Evolutionary conservation across 2,113 vertebrate species (phyloP), one percentile per base, ranked within the genome.

Genomic region (Channa maculata): DNA sequence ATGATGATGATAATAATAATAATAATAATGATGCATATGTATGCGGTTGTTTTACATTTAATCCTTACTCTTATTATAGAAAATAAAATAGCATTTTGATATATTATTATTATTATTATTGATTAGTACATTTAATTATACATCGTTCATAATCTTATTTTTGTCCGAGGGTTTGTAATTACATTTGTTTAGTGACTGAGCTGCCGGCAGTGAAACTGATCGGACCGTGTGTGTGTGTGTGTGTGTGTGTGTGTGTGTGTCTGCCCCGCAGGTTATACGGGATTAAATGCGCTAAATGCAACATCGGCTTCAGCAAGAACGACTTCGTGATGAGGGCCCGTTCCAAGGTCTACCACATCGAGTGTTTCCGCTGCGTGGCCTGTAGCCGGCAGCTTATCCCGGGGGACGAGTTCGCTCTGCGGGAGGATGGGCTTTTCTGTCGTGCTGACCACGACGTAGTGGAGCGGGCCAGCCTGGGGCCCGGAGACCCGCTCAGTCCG

Each of bases 311-410:
- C 96, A 98, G 97, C 92, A 99, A 98, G 94, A 99, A 98, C 67
- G 97, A 99, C 94, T 98, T 99, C 84, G 98, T 99, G 92, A 99
- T 99, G 98, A 92, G 97, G 60, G 97, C 97, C 68, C 97, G 98
- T 62, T 94, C 96, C 91, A 97, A 98, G 90, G 97, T 99, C 76
- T 99, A 99, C 94, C 98, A 99, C 93, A 98, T 99, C 92, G 98
- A 99, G 91, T 99, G 98, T 93, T 99, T 98, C 93, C 97, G 97
- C 84, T 99, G 98, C 87, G 97, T 98, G 94, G 97, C 97, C 86
- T 99, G 98, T 94, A 98, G 97, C 93, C 95, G 98, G 60, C 98
- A 99, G 92, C 96, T 99, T 85, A 98, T 99, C 92, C 98, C 98
- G 1, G 97, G 98, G 65, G 97, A 99, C 79, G 98, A 99, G 91